Percentiles rank a stretch among this genome's conserved stretches.
Evolutionary conservation across 2,888 invertebrate species (phyloP).

Genomic region (Bimastos eiseni): DNA sequence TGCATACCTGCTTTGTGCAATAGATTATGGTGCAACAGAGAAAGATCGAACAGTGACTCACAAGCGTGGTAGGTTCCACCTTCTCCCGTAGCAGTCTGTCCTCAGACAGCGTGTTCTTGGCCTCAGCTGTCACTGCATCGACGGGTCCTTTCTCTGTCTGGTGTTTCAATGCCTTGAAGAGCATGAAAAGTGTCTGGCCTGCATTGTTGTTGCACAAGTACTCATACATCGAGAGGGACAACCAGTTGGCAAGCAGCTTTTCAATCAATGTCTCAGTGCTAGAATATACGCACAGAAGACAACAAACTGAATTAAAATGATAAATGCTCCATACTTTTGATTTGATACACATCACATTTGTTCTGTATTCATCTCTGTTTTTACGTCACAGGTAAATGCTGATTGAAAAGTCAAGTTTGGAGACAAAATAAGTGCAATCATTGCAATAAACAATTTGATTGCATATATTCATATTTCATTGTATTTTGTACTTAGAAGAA

Average conservation of each 20-base stretch:
- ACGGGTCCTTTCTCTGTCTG: slow-evolving; percentile 99
- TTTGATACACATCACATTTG: neutral
- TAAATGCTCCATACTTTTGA: neutral
- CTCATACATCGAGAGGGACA: slow-evolving; percentile 95
- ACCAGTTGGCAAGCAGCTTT: slow-evolving; percentile 99
- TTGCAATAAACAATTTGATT: too few relatives aligned
- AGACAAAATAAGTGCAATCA: too few relatives aligned
- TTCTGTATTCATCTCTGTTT: neutral
- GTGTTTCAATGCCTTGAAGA: slow-evolving; percentile 97
- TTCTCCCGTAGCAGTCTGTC: slow-evolving; percentile 97
- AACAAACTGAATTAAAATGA: neutral
- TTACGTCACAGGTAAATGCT: too few relatives aligned
- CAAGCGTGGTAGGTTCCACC: slow-evolving; percentile 73
- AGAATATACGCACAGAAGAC: neutral
- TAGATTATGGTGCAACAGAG: neutral
- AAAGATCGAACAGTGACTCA: slow-evolving; percentile 42
- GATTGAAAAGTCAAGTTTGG: too few relatives aligned
- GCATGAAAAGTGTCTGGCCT: slow-evolving; percentile 93
- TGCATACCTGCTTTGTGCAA: neutral
- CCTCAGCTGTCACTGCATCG: slow-evolving; percentile 94
- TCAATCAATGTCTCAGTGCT: slow-evolving; percentile 97
- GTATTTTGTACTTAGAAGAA: too few relatives aligned
- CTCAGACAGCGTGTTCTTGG: slow-evolving; percentile 94
- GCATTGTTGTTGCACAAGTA: slow-evolving; percentile 82
- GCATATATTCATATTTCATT: too few relatives aligned